Percentiles rank a stretch among this genome's conserved stretches.
These are phyloP conservation scores for Fragum fragum DNA, from an alignment of 2,888 invertebrate genomes.

Conservation along the genomic window DNA sequence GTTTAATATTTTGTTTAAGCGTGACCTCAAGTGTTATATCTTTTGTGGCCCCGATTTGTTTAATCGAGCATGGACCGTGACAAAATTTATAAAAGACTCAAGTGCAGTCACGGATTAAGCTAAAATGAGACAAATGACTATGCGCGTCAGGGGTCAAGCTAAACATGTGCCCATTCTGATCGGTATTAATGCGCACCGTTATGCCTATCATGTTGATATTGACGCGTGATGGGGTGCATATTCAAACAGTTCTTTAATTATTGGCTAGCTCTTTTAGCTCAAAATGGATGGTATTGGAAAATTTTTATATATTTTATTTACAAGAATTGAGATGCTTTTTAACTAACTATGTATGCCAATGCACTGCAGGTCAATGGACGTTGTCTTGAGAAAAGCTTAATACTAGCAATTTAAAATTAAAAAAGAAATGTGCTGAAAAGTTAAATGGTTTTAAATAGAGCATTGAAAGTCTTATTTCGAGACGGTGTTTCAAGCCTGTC, in stretches of 20 bases:
- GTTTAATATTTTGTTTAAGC: slow-evolving; percentile 62
- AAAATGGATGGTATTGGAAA: no score
- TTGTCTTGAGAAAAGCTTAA: no score
- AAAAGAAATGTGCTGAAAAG: no score
- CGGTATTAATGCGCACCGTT: slow-evolving; percentile 25
- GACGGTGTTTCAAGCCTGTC: no score
- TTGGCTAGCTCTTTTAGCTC: not conserved
- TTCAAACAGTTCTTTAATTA: slow-evolving; percentile 18
- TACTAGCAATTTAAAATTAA: no score
- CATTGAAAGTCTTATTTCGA: no score
- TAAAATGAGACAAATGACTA: slow-evolving; percentile 58
- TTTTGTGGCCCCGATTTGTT: slow-evolving; percentile 61
- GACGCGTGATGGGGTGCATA: slow-evolving; percentile 12
- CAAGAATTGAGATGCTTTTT: no score
- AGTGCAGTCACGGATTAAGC: slow-evolving; percentile 32
- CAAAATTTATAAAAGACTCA: slow-evolving; percentile 35
- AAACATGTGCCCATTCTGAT: slow-evolving; percentile 25
- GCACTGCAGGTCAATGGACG: no score
- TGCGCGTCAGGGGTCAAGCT: slow-evolving; percentile 36
- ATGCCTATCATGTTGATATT: slow-evolving; percentile 5
- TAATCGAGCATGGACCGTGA: slow-evolving; percentile 58
- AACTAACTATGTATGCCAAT: no score
- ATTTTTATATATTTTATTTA: no score
- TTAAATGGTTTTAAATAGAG: no score
- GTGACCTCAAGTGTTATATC: slow-evolving; percentile 65